Evolutionary conservation across 2,797 vertebrate species (phyloP).

Genomic region (Stomatorhinus walkeri): DNA sequence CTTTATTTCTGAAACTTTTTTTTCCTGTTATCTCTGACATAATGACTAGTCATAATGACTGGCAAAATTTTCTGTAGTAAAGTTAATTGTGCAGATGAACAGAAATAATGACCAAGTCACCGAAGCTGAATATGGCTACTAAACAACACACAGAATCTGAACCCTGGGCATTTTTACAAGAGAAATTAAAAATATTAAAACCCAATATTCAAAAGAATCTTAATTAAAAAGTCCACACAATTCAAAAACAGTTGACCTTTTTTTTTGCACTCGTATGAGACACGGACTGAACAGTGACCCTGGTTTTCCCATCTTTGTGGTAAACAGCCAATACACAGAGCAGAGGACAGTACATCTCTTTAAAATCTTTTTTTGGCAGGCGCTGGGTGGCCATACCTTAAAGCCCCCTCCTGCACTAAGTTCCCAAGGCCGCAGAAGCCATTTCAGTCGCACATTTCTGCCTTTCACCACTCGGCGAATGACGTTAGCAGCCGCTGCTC

Average conservation of each 20-base stretch:
- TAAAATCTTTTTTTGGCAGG: background rate
- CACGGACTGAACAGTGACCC: background rate
- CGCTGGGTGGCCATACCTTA: background rate
- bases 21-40: background rate
- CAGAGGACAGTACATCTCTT: background rate
- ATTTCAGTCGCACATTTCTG: background rate
- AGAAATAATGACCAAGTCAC: background rate
- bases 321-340: background rate
- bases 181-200: background rate
- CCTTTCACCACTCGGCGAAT: background rate
- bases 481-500: background rate
- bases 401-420: background rate
- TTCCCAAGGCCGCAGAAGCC: background rate
- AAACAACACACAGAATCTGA: background rate
- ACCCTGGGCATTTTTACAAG: background rate
- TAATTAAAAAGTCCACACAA: slow-evolving; percentile 1
- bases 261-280: background rate
- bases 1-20: background rate
- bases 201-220: background rate
- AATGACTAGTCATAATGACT: background rate
- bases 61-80: slow-evolving; percentile 9
- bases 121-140: slow-evolving; percentile 5
- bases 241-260: background rate
- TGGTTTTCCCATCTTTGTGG: background rate
- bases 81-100: slow-evolving; percentile 6